Evolutionary conservation across 2,113 vertebrate species (phyloP).

Genomic region (Xiphophorus couchianus): DNA sequence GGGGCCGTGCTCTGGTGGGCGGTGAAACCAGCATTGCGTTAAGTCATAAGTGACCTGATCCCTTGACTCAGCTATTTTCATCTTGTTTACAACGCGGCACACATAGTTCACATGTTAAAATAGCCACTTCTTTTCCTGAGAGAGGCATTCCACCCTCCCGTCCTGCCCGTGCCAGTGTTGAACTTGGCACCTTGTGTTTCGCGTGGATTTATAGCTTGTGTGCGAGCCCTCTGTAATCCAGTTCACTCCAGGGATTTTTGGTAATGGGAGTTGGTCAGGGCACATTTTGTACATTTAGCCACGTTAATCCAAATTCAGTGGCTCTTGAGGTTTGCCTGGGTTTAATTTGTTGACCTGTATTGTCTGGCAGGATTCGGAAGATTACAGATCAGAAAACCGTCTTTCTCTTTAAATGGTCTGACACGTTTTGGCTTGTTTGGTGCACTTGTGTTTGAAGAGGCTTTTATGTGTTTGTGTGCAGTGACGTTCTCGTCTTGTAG

Average conservation of each 20-base stretch:
- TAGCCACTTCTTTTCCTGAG: slow-evolving; percentile 19
- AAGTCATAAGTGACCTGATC: slow-evolving; percentile 57
- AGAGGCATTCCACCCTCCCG: neutral
- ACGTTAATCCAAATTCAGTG: slow-evolving; percentile 55
- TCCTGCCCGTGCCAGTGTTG: slow-evolving; percentile 41
- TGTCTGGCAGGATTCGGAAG: slow-evolving; percentile 49
- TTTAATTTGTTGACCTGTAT: slow-evolving; percentile 48
- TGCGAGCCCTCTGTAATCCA: slow-evolving; percentile 50
- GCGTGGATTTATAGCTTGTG: slow-evolving; percentile 50
- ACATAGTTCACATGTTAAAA: slow-evolving; percentile 37
- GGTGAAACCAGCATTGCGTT: slow-evolving; percentile 51
- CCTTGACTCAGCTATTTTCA: slow-evolving; percentile 63
- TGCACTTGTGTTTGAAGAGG: slow-evolving; percentile 13
- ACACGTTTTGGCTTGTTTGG: slow-evolving; percentile 55
- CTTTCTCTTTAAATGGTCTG: slow-evolving; percentile 44
- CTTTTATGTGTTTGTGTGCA: slow-evolving; percentile 35
- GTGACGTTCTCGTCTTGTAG: slow-evolving; percentile 19
- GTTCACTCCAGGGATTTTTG: slow-evolving; percentile 28
- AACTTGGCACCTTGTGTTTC: slow-evolving; percentile 57
- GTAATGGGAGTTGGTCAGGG: slow-evolving; percentile 46
- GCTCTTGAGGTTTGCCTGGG: slow-evolving; percentile 18
- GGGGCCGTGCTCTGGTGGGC: slow-evolving; percentile 16
- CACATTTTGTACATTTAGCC: slow-evolving; percentile 39
- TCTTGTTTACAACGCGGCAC: slow-evolving; percentile 45
- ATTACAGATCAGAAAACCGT: slow-evolving; percentile 57